phyloP scores from a whole-genome alignment of 2,113 vertebrate genomes.

The Condylura cristata region DNA sequence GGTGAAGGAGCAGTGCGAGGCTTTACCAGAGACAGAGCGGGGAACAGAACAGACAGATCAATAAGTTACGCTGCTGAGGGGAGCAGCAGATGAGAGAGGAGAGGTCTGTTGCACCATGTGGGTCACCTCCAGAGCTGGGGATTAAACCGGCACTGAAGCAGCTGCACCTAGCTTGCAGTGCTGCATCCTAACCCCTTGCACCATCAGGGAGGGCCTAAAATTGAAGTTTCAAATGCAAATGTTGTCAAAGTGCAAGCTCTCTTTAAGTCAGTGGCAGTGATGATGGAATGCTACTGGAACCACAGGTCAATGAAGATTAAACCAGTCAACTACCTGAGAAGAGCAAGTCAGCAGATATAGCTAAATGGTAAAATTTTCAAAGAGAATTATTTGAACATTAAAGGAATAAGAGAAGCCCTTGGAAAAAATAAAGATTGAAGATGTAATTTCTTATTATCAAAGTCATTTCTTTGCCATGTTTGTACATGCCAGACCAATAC shows the following conservation, averaged over 20 bases:
- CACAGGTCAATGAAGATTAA: background rate
- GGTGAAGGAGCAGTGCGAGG: too few species aligned
- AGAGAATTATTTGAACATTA: slow-evolving; percentile 1
- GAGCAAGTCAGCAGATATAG: background rate
- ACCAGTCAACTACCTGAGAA: background rate
- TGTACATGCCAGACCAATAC: background rate
- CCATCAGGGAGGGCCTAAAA: too few species aligned
- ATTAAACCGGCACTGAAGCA: too few species aligned
- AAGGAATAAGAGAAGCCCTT: background rate
- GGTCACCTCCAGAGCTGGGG: too few species aligned
- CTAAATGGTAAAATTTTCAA: background rate
- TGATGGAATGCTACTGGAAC: background rate
- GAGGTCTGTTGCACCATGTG: too few species aligned
- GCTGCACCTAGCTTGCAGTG: too few species aligned
- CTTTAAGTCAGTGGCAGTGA: background rate
- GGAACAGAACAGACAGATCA: too few species aligned
- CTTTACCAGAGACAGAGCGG: too few species aligned
- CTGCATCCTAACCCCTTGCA: too few species aligned
- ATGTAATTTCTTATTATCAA: background rate
- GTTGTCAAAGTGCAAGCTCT: background rate
- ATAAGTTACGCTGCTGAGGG: too few species aligned
- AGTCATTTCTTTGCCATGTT: background rate
- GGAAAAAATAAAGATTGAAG: background rate
- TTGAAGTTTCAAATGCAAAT: slow-evolving; percentile 42
- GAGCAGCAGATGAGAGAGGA: too few species aligned